Conservation (phyloP, 2,113 vertebrate species). For the Rhinoderma darwinii region DNA sequence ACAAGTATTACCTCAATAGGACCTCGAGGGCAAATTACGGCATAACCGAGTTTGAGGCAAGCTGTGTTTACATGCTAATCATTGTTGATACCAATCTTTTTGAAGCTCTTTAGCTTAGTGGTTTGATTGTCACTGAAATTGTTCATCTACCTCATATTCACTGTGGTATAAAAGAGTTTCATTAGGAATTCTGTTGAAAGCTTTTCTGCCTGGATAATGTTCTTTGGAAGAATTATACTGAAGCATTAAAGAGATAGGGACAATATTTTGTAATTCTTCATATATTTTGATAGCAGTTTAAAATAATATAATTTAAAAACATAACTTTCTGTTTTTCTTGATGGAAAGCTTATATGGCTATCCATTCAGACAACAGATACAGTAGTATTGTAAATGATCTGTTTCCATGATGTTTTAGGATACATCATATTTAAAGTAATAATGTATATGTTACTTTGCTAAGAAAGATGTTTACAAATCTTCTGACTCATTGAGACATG, state of each 20-base stretch:
- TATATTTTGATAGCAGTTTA: neutral
- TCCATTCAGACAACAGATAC: no score
- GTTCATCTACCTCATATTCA: slow-evolving; percentile 53
- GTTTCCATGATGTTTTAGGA: no score
- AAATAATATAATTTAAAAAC: neutral
- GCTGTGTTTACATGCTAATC: slow-evolving; percentile 56
- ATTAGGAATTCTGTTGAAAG: slow-evolving; percentile 41
- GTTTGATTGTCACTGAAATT: slow-evolving; percentile 56
- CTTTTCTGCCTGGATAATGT: slow-evolving; percentile 49
- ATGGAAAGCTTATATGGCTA: neutral
- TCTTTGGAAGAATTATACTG: slow-evolving; percentile 64
- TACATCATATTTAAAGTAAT: no score
- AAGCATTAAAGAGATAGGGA: slow-evolving; percentile 59
- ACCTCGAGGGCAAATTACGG: slow-evolving; percentile 49
- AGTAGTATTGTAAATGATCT: no score
- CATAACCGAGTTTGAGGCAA: slow-evolving; percentile 52
- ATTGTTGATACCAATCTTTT: slow-evolving; percentile 58
- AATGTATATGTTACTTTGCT: no score
- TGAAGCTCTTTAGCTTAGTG: slow-evolving; percentile 51
- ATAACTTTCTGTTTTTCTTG: neutral
- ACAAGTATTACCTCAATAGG: slow-evolving; percentile 47
- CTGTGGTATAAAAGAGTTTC: slow-evolving; percentile 53
- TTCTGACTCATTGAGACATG: no score
- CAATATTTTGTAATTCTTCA: neutral
- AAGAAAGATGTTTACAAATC: no score